A percentile compares a stretch with the other conserved stretches of the same genome.
Evolutionary conservation across 2,888 invertebrate genomes (phyloP).

Genomic region (Notodonta ziczac): DNA sequence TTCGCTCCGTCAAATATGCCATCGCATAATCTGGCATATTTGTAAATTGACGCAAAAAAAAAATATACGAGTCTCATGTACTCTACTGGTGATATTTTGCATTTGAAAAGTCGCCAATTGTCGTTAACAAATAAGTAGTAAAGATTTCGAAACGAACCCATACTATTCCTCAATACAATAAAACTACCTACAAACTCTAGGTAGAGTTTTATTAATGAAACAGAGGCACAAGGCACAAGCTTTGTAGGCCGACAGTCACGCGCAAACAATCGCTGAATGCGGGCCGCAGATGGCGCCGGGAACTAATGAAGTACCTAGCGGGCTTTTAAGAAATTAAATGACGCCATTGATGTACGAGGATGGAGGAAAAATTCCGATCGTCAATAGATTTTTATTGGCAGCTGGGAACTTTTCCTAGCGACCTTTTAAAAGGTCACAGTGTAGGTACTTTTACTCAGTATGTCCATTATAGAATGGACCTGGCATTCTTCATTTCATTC

Average conservation of each 20-base stretch:
- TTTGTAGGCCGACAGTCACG: slow-evolving; percentile 49
- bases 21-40: too few species aligned
- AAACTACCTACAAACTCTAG: slow-evolving; percentile 16
- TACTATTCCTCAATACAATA: too few species aligned
- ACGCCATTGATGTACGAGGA: slow-evolving; percentile 44
- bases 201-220: slow-evolving; percentile 57
- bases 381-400: not conserved
- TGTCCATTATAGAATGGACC: not conserved
- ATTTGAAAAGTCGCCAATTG: too few species aligned
- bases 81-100: too few species aligned
- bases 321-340: slow-evolving; percentile 76
- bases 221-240: slow-evolving; percentile 36
- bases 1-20: too few species aligned
- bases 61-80: too few species aligned
- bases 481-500: too few species aligned
- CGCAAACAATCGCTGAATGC: slow-evolving; percentile 69
- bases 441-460: not conserved
- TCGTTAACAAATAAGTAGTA: too few species aligned
- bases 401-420: not conserved
- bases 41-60: too few species aligned
- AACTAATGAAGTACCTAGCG: slow-evolving; percentile 71
- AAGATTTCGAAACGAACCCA: too few species aligned
- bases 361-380: not conserved
- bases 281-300: slow-evolving; percentile 62
- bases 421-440: not conserved